phyloP scores from a whole-genome alignment of 2,797 vertebrate genomes.

The Sebastes steindachneri region DNA sequence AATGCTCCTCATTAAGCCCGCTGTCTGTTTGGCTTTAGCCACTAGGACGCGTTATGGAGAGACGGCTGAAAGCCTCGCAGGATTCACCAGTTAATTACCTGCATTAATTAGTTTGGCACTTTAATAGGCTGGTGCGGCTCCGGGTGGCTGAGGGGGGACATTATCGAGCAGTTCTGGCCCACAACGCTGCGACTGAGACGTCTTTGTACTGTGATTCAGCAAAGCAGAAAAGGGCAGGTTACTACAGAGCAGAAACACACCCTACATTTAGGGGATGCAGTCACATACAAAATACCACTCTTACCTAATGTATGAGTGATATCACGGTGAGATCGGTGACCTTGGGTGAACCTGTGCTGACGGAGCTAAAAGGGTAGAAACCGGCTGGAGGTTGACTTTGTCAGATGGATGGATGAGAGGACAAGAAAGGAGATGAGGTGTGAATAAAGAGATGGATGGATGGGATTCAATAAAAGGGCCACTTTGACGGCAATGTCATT shows the following conservation, averaged over 20 bases:
- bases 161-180: slow-evolving; percentile 31
- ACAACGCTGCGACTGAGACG: background rate
- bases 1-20: slow-evolving; percentile 51
- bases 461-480: slow-evolving; percentile 28
- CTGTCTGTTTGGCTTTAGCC: slow-evolving; percentile 66
- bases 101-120: slow-evolving; percentile 75
- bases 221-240: slow-evolving; percentile 35
- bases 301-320: background rate
- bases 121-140: slow-evolving; percentile 67
- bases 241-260: slow-evolving; percentile 31
- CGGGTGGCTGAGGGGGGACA: slow-evolving; percentile 27
- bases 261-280: slow-evolving; percentile 9
- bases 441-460: slow-evolving; percentile 40
- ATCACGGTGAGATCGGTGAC: background rate
- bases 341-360: slow-evolving; percentile 18
- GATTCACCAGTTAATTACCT: slow-evolving; percentile 76
- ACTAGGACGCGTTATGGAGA: slow-evolving; percentile 47
- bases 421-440: slow-evolving; percentile 18
- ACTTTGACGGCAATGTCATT: background rate
- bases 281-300: background rate
- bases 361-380: background rate
- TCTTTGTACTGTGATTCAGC: slow-evolving; percentile 52
- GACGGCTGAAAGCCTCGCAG: slow-evolving; percentile 49
- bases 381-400: background rate
- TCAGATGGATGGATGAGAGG: background rate